A percentile compares a stretch with the other conserved stretches of the same genome.
phyloP scores from a whole-genome alignment of 2,888 invertebrate species.

The Eubasilissa splendida region DNA sequence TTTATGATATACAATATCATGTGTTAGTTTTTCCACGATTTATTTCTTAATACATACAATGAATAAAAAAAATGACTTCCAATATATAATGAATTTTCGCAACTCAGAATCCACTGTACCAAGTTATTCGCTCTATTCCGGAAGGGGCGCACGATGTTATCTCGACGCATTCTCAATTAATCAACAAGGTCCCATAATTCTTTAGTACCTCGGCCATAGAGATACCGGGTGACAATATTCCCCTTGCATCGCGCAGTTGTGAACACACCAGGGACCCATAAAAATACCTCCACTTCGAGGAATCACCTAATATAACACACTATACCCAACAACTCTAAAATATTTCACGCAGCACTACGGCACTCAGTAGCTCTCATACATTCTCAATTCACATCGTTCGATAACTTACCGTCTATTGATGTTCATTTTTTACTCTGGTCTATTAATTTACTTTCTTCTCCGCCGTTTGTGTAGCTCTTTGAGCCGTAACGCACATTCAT shows the following conservation, averaged over 20 bases:
- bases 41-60: too few species aligned
- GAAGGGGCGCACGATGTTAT: conserved; percentile 39
- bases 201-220: conserved; percentile 9
- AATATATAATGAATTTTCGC: too few species aligned
- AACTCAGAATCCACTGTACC: too few species aligned
- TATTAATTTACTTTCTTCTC: not conserved
- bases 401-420: not conserved
- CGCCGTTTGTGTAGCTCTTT: not conserved
- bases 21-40: too few species aligned
- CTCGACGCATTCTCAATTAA: conserved; percentile 42
- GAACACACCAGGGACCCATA: conserved; percentile 52
- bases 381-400: not conserved
- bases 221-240: conserved; percentile 41
- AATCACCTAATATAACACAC: conserved; percentile 38
- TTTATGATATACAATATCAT: too few species aligned
- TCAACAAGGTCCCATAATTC: conserved; percentile 40
- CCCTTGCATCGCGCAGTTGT: conserved; percentile 18
- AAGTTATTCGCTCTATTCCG: not conserved
- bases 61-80: too few species aligned
- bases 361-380: not conserved
- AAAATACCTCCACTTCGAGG: conserved; percentile 52
- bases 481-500: conserved; percentile 12
- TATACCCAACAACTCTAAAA: conserved; percentile 2
- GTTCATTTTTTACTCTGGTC: not conserved
- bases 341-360: not conserved